Percentiles rank a stretch among this genome's conserved stretches.
phyloP scores from a whole-genome alignment of 64 coral and sea anemone species.

The Porites australiensis region DNA sequence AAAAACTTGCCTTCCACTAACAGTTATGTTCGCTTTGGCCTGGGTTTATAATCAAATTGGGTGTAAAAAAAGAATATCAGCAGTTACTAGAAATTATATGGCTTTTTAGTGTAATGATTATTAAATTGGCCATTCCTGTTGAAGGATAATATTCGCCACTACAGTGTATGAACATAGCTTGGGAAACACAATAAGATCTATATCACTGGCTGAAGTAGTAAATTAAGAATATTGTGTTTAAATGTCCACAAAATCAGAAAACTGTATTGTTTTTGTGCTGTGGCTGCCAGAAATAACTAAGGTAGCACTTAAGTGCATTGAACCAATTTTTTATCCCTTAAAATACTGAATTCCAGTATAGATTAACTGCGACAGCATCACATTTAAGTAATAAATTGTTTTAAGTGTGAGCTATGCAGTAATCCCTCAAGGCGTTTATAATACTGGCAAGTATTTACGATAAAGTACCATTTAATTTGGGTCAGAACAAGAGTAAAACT shows the following conservation, averaged over 20 bases:
- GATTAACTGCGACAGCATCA: neutral
- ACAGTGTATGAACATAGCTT: neutral
- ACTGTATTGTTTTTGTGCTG: neutral
- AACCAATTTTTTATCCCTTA: neutral
- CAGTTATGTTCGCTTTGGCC: neutral
- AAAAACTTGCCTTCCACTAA: neutral
- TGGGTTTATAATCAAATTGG: neutral
- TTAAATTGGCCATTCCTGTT: too few species aligned
- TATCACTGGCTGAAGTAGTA: neutral
- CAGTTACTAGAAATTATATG: neutral
- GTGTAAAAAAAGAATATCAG: neutral
- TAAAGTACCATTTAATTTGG: neutral
- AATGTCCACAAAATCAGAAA: neutral
- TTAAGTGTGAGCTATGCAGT: neutral
- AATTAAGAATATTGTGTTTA: neutral
- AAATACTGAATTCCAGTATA: conserved; percentile 13
- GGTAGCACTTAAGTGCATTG: neutral
- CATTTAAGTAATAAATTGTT: neutral
- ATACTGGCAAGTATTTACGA: neutral
- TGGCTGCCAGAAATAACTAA: neutral
- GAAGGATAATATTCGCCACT: neutral
- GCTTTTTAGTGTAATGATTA: neutral
- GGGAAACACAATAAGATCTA: neutral
- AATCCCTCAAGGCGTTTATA: neutral
- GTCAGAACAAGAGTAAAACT: neutral